Base-by-base conservation (phyloP, 2,888 invertebrate species). In the Agrochola circellaris region DNA sequence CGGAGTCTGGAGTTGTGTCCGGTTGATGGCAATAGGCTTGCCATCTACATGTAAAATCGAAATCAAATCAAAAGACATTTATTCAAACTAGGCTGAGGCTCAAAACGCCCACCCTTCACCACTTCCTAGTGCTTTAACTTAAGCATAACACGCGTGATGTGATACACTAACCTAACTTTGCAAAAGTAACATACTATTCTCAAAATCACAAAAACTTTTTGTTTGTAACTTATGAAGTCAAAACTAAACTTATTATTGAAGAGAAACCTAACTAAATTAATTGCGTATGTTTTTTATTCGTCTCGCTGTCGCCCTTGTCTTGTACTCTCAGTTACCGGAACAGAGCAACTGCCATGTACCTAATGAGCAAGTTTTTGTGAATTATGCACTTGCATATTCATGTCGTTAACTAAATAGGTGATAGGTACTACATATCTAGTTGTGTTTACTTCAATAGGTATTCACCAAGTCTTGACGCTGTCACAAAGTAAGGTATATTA, bases 331-430 rank as follows among this genome's bases (percentile, higher is more conserved):
- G 23, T 30, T 26, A n/a, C 82, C 86, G 71, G 86, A 82, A 82
- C 56, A 77, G 48, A n/a, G 5, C 82, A 17, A 15, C 48, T 38
- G 68, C 62, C 60, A 56, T 51, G 56, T 70, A 56, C 45, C 51
- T 73, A 54, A 86, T 73, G 62, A 83, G 62, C 83, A 77, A 67
- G 51, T 73, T 86, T 77, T 86, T 48, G 56, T 64, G 42, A 86
- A 82, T 86, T 61, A 86, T 67, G 69, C 54, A 70, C 70, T 64
- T 62, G 65, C 69, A 77, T 51, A 85, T 73, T 61, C 73, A 86
- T 77, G 23, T 56, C 9, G 38, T 38, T 7, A 38, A 64, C 26
- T 73, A n/a, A n/a, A n/a, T n/a, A n/a, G n/a, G n/a, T n/a, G n/a
- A 20, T 48, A 30, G 26, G 20, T 13, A 54, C 13, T 54, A 13